These are phyloP conservation scores for Morone chrysops DNA, from an alignment of 2,113 vertebrate species.

Conservation along the genomic window DNA sequence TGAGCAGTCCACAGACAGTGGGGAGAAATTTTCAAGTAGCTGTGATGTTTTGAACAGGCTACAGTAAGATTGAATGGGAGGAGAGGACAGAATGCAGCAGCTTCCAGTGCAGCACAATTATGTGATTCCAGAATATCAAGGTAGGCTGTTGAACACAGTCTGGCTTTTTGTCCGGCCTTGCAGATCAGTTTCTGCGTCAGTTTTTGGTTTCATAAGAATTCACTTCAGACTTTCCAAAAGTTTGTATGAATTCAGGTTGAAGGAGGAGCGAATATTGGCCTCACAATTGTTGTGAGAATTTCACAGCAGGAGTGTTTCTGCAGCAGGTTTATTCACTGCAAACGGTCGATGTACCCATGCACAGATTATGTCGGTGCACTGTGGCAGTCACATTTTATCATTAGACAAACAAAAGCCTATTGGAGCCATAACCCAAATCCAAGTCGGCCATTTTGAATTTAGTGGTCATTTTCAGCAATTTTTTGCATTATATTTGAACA, in stretches of 20 bases:
- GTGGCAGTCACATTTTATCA: no score
- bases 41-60: conserved; percentile 41
- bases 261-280: background rate
- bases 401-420: no score
- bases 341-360: background rate
- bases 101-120: background rate
- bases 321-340: background rate
- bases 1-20: conserved; percentile 38
- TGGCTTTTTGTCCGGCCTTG: background rate
- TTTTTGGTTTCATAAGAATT: background rate
- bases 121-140: conserved; percentile 25
- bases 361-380: background rate
- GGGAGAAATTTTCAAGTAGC: conserved; percentile 42
- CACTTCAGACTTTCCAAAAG: background rate
- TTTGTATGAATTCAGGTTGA: background rate
- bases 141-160: background rate
- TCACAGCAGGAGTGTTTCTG: background rate
- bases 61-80: conserved; percentile 12
- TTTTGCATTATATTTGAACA: no score
- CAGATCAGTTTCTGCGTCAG: background rate
- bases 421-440: no score
- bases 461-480: no score
- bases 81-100: conserved; percentile 17
- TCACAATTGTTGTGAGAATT: background rate
- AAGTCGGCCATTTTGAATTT: no score